phyloP scores from a whole-genome alignment of 2,797 vertebrate species.

The Nannoperca australis region DNA sequence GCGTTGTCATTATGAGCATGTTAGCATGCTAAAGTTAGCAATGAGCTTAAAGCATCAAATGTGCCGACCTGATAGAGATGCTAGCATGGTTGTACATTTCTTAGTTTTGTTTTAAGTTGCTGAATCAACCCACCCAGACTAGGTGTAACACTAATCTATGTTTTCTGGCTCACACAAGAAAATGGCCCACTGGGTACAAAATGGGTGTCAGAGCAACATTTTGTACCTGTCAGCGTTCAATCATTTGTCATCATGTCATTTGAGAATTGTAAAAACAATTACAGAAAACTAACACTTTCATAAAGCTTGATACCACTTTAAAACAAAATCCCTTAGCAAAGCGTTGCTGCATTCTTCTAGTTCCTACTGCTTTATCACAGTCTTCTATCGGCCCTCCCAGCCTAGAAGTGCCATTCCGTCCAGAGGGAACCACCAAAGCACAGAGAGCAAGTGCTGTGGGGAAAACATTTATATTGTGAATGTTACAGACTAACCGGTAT shows the following conservation, averaged over 20 bases:
- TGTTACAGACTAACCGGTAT: conserved; percentile 39
- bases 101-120: background rate
- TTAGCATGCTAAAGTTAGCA: background rate
- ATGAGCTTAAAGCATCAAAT: too few species aligned
- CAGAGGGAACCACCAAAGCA: background rate
- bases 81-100: background rate
- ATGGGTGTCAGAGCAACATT: background rate
- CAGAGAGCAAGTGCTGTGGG: conserved; percentile 25
- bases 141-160: background rate
- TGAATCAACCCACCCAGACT: background rate
- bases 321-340: background rate
- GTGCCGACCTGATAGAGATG: background rate
- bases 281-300: background rate
- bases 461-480: conserved; percentile 35
- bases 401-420: background rate
- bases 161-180: background rate
- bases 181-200: background rate
- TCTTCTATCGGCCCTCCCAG: conserved; percentile 1
- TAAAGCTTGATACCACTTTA: background rate
- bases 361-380: conserved; percentile 21
- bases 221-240: background rate
- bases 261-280: background rate
- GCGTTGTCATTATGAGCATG: background rate
- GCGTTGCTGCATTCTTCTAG: background rate
- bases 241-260: too few species aligned